phyloP scores from a whole-genome alignment of 2,113 vertebrate genomes.

The Tenebrosternarchus preto region DNA sequence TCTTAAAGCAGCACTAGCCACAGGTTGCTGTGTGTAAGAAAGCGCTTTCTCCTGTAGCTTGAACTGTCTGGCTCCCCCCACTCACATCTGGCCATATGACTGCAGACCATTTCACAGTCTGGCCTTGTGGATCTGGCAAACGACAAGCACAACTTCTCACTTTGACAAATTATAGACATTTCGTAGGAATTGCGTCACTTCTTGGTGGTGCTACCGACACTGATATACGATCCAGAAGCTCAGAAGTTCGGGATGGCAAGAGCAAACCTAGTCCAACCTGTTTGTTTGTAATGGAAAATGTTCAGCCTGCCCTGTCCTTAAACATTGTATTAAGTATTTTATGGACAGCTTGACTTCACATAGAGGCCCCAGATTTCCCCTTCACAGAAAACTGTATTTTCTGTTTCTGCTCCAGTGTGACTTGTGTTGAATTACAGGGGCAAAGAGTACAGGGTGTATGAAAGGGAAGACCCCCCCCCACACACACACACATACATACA shows the following conservation, averaged over 20 bases:
- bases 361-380: constrained; percentile 7
- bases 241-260: constrained; percentile 16
- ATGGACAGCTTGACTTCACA: constrained; percentile 30
- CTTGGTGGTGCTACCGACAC: constrained; percentile 61
- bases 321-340: constrained; percentile 32
- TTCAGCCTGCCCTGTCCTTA: constrained; percentile 25
- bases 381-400: constrained; percentile 31
- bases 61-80: constrained; percentile 51
- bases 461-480: constrained; percentile 48
- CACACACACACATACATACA: constrained; percentile 21
- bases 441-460: constrained; percentile 38
- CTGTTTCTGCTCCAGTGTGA: constrained; percentile 36
- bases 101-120: constrained; percentile 59
- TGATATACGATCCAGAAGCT: constrained; percentile 52
- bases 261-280: background rate
- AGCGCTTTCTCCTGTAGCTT: constrained; percentile 26
- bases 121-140: constrained; percentile 62
- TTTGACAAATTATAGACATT: constrained; percentile 75
- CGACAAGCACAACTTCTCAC: constrained; percentile 63
- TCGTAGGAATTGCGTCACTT: constrained; percentile 68
- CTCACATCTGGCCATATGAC: constrained; percentile 66
- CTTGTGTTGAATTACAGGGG: constrained; percentile 50
- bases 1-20: constrained; percentile 31
- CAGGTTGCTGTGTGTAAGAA: constrained; percentile 39
- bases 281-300: constrained; percentile 21